Evolutionary conservation across 2,797 vertebrate species (phyloP), one percentile per base, ranked within the genome.

Genomic region (Amphiprion clarkii): DNA sequence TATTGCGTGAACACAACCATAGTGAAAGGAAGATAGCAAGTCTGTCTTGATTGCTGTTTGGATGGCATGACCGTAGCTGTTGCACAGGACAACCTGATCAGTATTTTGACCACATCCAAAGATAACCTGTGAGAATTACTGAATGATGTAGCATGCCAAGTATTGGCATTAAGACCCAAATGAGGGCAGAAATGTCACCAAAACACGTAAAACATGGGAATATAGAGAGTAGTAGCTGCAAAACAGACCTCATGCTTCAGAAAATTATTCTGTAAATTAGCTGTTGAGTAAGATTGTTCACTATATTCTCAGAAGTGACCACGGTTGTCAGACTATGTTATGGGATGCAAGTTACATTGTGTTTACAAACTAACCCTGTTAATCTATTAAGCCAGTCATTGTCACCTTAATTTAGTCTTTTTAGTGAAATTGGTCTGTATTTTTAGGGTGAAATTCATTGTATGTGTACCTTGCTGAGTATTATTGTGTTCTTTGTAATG

Each of bases 241-340:
- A 19, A 68, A 31, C 55, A 64, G 31, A 71, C 48, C 7, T 60
- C 17, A 6, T 59, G 63, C 44, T 14, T 74, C 48, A 67, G 36
- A 60, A 70, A 49, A 64, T 69, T 44, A 67, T 56, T 62, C 51
- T 70, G 57, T 72, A 81, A 62, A 57, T 66, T 61, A 40, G 63
- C 19, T 36, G 67, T 64, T 65, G n/a, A 68, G n/a, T 33, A 19
- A 55, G 11, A 8, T 14, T 5, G 6, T 71, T 67, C 67, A 56
- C n/a, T 57, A n/a, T 48, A 14, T 51, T 56, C 16, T 48, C 27
- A 44, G 9, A 33, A 57, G 64, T 40, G 46, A 33, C 17, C 33
- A 33, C 25, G 54, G 25, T 7, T 11, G 2, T 39, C n/a, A 49
- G 31, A 6, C 31, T 33, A 23, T 23, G 31, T 21, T 42, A 8